phyloP scores from a whole-genome alignment of 1,140 invertebrate genomes.

The Leguminivora glycinivorella region DNA sequence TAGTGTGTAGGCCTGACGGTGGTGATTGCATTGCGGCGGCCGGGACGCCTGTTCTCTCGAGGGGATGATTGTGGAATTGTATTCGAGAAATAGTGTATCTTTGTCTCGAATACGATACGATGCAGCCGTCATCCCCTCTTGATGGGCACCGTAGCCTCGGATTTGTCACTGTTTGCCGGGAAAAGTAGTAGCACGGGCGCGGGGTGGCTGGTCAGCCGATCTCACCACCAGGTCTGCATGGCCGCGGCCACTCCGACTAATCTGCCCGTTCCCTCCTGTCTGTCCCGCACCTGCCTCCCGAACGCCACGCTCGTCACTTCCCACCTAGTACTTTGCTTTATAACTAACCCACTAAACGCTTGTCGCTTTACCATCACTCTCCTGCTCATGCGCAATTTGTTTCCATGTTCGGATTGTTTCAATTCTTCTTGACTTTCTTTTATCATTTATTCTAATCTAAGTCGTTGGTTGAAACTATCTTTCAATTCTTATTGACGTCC shows the following conservation, averaged over 20 bases:
- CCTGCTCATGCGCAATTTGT: constrained; percentile 18
- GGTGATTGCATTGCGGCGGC: constrained; percentile 59
- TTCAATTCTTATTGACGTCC: background rate
- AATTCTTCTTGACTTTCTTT: background rate
- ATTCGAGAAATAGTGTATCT: background rate
- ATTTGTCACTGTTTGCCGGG: constrained; percentile 38
- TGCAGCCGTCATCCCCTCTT: background rate
- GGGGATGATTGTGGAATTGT: constrained; percentile 28
- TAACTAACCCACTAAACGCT: constrained; percentile 66
- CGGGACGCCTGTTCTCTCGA: constrained; percentile 5
- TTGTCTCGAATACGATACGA: background rate
- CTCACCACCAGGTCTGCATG: constrained; percentile 74
- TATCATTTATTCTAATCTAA: too few species aligned
- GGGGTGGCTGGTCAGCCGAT: constrained; percentile 59
- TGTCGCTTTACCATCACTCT: constrained; percentile 52
- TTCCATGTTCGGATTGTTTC: background rate
- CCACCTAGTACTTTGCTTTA: constrained; percentile 62
- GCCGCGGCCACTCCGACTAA: constrained; percentile 66
- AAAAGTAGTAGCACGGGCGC: constrained; percentile 43
- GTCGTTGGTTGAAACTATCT: too few species aligned
- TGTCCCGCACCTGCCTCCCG: constrained; percentile 53
- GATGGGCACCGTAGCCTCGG: constrained; percentile 31
- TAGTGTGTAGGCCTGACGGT: constrained; percentile 78
- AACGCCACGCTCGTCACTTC: constrained; percentile 54
- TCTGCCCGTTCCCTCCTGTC: constrained; percentile 43